phyloP scores from a whole-genome alignment of 1,140 invertebrate species.

The Hesperophylax magnus region DNA sequence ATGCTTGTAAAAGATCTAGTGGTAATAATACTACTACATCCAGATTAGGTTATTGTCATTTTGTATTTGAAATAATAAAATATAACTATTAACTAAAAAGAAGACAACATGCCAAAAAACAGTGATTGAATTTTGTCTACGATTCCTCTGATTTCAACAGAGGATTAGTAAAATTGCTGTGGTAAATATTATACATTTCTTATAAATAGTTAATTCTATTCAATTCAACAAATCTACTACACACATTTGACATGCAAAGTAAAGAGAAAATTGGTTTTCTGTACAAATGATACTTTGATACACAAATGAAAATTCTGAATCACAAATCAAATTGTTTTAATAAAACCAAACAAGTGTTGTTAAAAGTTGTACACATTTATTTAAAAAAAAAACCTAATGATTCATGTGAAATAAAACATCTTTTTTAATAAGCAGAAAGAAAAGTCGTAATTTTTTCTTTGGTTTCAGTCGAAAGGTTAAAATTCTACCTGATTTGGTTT shows the following conservation, averaged over 20 bases:
- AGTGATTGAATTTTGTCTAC: neutral
- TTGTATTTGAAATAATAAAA: neutral
- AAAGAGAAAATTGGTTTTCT: neutral
- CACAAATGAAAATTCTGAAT: conserved; percentile 17
- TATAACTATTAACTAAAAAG: neutral
- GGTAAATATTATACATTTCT: too few species aligned
- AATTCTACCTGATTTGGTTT: too few species aligned
- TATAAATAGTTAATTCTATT: neutral
- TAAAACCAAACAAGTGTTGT: conserved; percentile 4
- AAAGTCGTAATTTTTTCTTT: too few species aligned
- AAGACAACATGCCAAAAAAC: neutral
- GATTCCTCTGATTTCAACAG: too few species aligned
- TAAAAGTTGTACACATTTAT: neutral
- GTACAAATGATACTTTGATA: neutral
- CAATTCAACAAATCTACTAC: neutral
- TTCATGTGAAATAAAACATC: too few species aligned
- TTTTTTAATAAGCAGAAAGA: too few species aligned
- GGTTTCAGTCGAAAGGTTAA: too few species aligned
- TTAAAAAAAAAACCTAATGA: neutral
- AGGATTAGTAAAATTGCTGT: too few species aligned
- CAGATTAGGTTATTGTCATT: conserved; percentile 27
- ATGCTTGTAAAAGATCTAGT: neutral
- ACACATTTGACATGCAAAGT: conserved; percentile 5
- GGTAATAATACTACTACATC: conserved; percentile 22
- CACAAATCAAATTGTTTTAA: conserved; percentile 18